These are phyloP conservation scores for Tortrix viridana DNA, from an alignment of 2,888 invertebrate genomes.

Conservation along the genomic window DNA sequence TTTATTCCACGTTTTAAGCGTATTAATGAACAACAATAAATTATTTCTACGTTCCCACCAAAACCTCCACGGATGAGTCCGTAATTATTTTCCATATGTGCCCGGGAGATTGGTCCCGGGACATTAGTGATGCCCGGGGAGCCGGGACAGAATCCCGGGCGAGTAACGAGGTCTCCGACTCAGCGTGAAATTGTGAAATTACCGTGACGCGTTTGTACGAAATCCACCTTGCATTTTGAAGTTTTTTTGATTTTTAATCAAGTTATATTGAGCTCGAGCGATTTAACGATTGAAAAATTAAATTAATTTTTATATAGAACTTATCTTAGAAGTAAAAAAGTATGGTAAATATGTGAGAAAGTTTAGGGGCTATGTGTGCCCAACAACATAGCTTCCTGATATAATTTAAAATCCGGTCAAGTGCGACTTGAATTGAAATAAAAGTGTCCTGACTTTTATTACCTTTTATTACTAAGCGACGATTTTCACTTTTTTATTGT, in stretches of 20 bases:
- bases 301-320: no score
- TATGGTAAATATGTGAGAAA: no score
- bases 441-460: no score
- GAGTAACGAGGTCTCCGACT: constrained; percentile 75
- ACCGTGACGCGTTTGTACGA: constrained; percentile 61
- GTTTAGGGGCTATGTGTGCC: no score
- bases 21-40: constrained; percentile 48
- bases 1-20: constrained; percentile 35
- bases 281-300: no score
- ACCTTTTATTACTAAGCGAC: no score
- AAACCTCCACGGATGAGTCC: constrained; percentile 65
- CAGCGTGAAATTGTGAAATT: constrained; percentile 81
- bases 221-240: constrained; percentile 42
- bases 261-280: no score
- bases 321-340: no score
- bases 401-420: no score
- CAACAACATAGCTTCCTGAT: no score
- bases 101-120: constrained; percentile 71
- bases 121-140: constrained; percentile 72
- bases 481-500: no score
- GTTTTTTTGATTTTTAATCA: neutral
- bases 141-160: constrained; percentile 65
- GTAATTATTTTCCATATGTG: constrained; percentile 80
- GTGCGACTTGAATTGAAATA: no score
- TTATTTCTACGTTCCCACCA: constrained; percentile 65